These are phyloP conservation scores for Scylla paramamosain DNA, from an alignment of 1,140 invertebrate genomes.

Conservation along the genomic window DNA sequence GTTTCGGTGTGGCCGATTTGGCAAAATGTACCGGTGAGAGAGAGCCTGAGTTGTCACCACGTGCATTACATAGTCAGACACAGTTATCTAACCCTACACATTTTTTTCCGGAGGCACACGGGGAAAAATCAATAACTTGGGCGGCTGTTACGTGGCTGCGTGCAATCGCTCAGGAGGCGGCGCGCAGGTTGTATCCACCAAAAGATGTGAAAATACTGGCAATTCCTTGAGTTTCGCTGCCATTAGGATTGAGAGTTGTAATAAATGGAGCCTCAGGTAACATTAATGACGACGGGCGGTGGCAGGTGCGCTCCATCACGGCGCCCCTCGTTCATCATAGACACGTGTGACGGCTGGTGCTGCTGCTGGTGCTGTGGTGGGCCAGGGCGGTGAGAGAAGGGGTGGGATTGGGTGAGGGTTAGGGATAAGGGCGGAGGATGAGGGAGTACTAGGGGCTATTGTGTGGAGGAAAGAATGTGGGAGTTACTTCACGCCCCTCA, in stretches of 20 bases:
- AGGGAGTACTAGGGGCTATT: neutral
- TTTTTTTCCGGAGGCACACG: too few relatives aligned
- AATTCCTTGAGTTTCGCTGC: neutral
- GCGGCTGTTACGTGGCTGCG: too few relatives aligned
- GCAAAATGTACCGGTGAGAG: too few relatives aligned
- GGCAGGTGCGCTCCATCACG: neutral
- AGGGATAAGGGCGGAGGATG: neutral
- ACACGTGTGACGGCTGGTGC: neutral
- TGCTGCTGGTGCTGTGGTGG: neutral
- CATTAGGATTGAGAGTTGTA: constrained; percentile 22
- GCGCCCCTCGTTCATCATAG: constrained; percentile 7
- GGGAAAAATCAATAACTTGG: too few relatives aligned
- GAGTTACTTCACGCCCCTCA: neutral
- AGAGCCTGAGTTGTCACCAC: too few relatives aligned
- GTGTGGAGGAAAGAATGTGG: neutral
- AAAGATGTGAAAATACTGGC: neutral
- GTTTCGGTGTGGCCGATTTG: too few relatives aligned
- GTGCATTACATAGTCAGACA: too few relatives aligned
- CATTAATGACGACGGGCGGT: neutral
- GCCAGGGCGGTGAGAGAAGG: neutral
- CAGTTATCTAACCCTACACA: too few relatives aligned
- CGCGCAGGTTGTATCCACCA: neutral
- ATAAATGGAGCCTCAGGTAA: constrained; percentile 14
- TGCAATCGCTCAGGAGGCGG: too few relatives aligned
- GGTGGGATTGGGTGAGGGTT: neutral